phyloP scores from a whole-genome alignment of 2,797 vertebrate genomes.

The Sebastes iracundus region DNA sequence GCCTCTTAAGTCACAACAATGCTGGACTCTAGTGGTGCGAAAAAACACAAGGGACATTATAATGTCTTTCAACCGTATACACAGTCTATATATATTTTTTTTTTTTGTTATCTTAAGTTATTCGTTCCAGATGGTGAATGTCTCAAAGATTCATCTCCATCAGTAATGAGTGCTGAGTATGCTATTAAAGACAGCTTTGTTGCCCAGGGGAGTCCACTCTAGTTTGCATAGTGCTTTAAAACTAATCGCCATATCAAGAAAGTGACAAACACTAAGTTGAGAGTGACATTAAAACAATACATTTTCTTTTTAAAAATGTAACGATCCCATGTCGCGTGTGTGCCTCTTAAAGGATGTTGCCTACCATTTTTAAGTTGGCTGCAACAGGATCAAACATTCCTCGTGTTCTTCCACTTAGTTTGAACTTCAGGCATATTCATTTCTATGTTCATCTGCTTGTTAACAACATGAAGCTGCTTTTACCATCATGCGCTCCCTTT shows the following conservation, averaged over 20 bases:
- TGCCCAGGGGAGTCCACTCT: constrained; percentile 41
- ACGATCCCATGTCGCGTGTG: background rate
- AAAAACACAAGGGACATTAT: background rate
- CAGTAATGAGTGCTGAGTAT: constrained; percentile 55
- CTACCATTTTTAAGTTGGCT: background rate
- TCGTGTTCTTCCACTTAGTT: background rate
- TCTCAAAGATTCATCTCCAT: constrained; percentile 43
- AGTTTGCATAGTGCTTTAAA: constrained; percentile 32
- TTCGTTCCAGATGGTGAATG: constrained; percentile 61
- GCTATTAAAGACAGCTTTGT: constrained; percentile 54
- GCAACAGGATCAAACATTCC: background rate
- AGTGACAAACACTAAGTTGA: constrained; percentile 14
- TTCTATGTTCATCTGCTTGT: background rate
- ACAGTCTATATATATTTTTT: background rate
- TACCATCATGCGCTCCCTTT: background rate
- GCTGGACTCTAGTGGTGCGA: background rate
- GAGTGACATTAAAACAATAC: constrained; percentile 9
- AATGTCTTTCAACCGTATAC: background rate
- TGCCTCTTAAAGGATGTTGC: background rate
- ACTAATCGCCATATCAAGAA: constrained; percentile 19
- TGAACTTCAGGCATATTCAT: too few species aligned
- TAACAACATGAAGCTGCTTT: background rate
- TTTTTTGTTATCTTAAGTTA: constrained; percentile 10
- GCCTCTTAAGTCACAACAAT: background rate
- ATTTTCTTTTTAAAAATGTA: background rate